Conservation (phyloP, 2,113 vertebrate species). For the Blennius ocellaris region DNA sequence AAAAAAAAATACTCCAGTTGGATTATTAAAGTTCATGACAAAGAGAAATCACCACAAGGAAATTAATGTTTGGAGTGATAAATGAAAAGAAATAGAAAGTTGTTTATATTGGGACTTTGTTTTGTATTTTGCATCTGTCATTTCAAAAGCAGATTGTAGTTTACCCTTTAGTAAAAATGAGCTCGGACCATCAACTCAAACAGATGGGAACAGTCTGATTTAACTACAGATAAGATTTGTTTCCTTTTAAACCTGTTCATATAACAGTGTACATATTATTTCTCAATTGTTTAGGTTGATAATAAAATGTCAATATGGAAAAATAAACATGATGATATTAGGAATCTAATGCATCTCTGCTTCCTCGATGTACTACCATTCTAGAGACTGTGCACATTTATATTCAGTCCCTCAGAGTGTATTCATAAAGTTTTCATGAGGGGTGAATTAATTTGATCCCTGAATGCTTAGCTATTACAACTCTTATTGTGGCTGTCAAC, state of each 20-base stretch:
- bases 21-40: constrained; percentile 27
- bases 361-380: constrained; percentile 29
- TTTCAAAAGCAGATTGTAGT: constrained; percentile 5
- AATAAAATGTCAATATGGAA: background rate
- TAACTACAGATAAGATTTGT: background rate
- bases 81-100: constrained; percentile 8
- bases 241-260: background rate
- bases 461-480: constrained; percentile 70
- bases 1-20: constrained; percentile 13
- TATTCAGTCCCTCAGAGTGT: constrained; percentile 62
- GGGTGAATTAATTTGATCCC: constrained; percentile 76
- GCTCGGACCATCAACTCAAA: background rate
- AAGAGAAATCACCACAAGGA: constrained; percentile 13
- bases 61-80: constrained; percentile 8
- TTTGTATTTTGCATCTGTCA: background rate
- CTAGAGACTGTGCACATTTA: constrained; percentile 58
- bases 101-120: background rate
- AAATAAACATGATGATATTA: constrained; percentile 27
- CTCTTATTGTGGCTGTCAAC: constrained; percentile 66
- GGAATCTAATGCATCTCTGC: constrained; percentile 10
- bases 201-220: background rate
- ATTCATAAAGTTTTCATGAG: constrained; percentile 79
- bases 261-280: too few species aligned
- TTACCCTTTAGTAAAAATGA: constrained; percentile 1
- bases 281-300: too few species aligned